A percentile compares a stretch with the other conserved stretches of the same genome.
Conservation (phyloP, 2,113 vertebrate genomes). For the Psittacus erithacus region DNA sequence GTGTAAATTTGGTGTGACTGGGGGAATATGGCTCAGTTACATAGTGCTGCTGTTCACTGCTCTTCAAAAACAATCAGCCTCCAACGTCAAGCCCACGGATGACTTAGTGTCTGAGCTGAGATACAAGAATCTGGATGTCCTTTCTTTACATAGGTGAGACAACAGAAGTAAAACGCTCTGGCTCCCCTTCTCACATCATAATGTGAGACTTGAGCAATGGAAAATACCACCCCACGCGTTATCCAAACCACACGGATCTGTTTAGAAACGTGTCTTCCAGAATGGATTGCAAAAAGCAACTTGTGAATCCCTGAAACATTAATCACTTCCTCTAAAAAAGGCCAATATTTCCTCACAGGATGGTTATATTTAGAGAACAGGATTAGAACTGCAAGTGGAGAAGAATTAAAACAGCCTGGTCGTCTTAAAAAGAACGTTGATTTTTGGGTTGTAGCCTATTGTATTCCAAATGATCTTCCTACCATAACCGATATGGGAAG, state of each 20-base stretch:
- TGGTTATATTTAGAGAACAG: neutral
- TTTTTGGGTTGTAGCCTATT: neutral
- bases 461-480: neutral
- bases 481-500: neutral
- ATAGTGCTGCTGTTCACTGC: neutral
- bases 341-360: neutral
- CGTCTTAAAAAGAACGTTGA: neutral
- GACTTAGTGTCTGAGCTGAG: neutral
- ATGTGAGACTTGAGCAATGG: neutral
- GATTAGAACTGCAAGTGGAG: neutral
- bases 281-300: neutral
- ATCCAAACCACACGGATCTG: neutral
- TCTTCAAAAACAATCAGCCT: accelerated
- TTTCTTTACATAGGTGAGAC: neutral
- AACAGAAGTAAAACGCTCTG: neutral
- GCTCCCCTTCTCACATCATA: neutral
- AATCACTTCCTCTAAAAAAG: neutral
- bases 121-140: neutral
- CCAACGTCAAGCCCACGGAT: neutral
- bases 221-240: neutral
- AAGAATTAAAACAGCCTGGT: neutral
- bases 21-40: neutral
- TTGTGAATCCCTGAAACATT: neutral
- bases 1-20: neutral
- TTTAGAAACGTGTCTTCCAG: neutral